Conservation (phyloP, 2,888 invertebrate genomes). For the Sphaerophoria rueppellii region DNA sequence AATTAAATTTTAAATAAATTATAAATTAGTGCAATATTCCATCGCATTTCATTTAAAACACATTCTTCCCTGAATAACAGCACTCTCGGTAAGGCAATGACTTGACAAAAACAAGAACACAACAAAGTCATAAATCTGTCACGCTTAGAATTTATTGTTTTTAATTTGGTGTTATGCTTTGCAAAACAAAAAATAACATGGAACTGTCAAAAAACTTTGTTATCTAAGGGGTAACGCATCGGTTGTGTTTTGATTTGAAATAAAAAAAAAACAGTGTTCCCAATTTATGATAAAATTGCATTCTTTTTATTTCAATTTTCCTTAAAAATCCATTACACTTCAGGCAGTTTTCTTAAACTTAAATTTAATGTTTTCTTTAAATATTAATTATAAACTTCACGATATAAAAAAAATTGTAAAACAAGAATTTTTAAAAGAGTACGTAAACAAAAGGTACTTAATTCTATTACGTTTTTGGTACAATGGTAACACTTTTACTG, state of each 20-base stretch:
- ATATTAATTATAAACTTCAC: conserved; percentile 1
- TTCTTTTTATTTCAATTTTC: conserved; percentile 8
- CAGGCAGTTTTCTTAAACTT: conserved; percentile 60
- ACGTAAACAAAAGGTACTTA: conserved; percentile 17
- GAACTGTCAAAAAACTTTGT: no score
- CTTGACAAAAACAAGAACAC: no score
- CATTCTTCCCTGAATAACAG: no score
- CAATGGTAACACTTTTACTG: conserved; percentile 62
- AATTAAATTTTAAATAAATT: no score
- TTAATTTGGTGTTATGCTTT: no score
- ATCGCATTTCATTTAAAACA: no score
- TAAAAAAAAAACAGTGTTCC: not conserved
- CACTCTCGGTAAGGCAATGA: no score
- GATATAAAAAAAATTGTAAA: conserved; percentile 42
- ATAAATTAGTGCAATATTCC: no score
- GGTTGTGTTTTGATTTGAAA: not conserved
- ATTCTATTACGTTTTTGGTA: conserved; percentile 48
- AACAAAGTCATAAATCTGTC: no score
- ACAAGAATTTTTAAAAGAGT: conserved; percentile 37
- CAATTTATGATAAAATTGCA: not conserved
- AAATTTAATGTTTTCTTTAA: conserved; percentile 48
- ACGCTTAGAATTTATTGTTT: no score
- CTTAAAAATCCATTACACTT: conserved; percentile 48
- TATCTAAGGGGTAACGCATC: no score
- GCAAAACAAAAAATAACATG: no score